Percentiles rank a stretch among this genome's conserved stretches.
Evolutionary conservation across 2,113 vertebrate species (phyloP).

Genomic region (Hydropotes inermis): DNA sequence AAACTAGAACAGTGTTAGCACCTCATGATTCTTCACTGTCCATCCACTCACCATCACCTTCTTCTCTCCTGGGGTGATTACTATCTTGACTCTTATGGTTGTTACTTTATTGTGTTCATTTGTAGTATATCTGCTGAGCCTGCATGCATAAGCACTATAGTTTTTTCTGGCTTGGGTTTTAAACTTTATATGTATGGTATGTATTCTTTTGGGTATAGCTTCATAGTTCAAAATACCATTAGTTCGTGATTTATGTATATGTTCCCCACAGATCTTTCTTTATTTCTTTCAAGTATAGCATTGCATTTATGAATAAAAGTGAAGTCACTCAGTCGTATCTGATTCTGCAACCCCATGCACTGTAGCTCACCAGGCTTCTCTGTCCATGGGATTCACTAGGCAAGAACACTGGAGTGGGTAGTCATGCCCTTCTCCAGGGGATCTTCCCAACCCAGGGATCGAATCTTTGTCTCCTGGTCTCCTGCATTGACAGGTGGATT

Average conservation of each 20-base stretch:
- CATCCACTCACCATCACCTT: neutral
- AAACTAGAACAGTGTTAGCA: neutral
- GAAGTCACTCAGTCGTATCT: neutral
- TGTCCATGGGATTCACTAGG: neutral
- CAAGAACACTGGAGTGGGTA: neutral
- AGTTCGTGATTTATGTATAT: neutral
- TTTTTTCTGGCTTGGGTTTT: neutral
- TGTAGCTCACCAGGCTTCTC: neutral
- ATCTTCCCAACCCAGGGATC: neutral
- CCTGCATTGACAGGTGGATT: neutral
- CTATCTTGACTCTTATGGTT: neutral
- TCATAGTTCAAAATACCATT: neutral
- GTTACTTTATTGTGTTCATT: neutral
- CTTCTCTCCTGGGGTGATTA: neutral
- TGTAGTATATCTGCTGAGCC: neutral
- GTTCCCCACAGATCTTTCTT: neutral
- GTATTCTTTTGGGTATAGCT: neutral
- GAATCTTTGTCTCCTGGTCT: neutral
- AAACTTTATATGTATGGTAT: neutral
- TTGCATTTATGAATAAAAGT: neutral
- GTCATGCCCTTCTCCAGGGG: neutral
- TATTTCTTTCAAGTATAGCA: neutral
- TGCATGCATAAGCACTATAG: neutral
- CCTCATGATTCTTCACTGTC: rapidly evolving
- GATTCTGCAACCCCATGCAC: neutral